Conservation (phyloP, 2,113 vertebrate genomes). For the Cyanoderma ruficeps region DNA sequence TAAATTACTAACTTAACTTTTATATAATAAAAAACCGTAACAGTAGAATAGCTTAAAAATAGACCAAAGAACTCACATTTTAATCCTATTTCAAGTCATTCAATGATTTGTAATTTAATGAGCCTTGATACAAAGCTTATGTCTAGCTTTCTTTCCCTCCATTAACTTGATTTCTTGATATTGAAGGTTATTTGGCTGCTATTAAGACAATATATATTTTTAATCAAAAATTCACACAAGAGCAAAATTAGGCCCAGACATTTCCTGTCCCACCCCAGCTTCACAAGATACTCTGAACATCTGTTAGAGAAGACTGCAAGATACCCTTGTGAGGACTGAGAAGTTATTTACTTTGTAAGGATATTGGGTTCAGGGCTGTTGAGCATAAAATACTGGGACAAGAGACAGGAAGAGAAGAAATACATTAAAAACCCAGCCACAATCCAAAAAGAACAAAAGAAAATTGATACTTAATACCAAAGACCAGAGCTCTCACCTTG, state of each 20-base stretch:
- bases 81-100: constrained; percentile 70
- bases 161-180: constrained; percentile 57
- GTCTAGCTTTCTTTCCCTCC: constrained; percentile 55
- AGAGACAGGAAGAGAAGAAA: background rate
- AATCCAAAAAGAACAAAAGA: background rate
- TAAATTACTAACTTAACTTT: constrained; percentile 71
- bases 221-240: constrained; percentile 38
- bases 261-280: background rate
- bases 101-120: constrained; percentile 70
- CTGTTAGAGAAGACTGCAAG: background rate
- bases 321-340: background rate
- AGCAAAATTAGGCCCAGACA: background rate
- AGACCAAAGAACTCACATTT: constrained; percentile 66
- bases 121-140: constrained; percentile 53
- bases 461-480: background rate
- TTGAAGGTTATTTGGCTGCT: constrained; percentile 51
- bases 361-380: background rate
- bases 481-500: background rate
- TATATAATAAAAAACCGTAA: constrained; percentile 51
- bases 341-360: background rate
- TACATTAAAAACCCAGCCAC: background rate
- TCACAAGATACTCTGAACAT: background rate
- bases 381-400: background rate
- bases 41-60: constrained; percentile 71
- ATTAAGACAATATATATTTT: constrained; percentile 14